phyloP scores from a whole-genome alignment of 1,140 invertebrate genomes.

The Hesperophylax magnus region DNA sequence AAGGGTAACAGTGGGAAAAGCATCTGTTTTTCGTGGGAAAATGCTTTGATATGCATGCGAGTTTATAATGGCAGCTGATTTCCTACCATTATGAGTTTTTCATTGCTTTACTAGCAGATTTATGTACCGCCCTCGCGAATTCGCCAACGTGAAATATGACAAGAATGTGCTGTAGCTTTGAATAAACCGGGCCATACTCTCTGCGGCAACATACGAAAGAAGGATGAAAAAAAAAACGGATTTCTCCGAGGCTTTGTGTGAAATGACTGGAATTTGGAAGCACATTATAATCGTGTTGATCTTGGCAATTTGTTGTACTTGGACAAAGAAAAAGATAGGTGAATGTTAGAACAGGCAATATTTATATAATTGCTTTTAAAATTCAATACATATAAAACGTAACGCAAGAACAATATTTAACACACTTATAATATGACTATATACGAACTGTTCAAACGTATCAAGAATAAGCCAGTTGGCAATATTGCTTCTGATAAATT shows the following conservation, averaged over 20 bases:
- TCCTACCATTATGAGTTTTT: slow-evolving; percentile 51
- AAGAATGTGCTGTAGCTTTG: slow-evolving; percentile 17
- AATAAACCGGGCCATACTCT: slow-evolving; percentile 19
- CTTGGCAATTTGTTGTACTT: neutral
- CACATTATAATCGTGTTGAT: slow-evolving; percentile 7
- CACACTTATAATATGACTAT: no score
- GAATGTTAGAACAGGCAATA: no score
- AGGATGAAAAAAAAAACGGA: neutral
- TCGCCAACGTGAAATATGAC: slow-evolving; percentile 37
- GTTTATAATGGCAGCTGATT: slow-evolving; percentile 39
- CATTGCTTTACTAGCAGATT: slow-evolving; percentile 52
- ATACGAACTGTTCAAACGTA: no score
- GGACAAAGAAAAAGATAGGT: neutral
- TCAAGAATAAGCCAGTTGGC: no score
- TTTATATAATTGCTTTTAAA: no score
- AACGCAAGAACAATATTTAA: no score
- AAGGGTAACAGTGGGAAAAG: slow-evolving; percentile 34
- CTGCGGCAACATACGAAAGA: neutral
- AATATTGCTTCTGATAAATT: no score
- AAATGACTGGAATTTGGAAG: neutral
- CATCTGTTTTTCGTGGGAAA: slow-evolving; percentile 44
- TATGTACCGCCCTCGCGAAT: slow-evolving; percentile 3
- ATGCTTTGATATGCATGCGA: slow-evolving; percentile 51
- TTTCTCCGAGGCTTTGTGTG: neutral
- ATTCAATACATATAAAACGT: no score